Evolutionary conservation across 2,113 vertebrate genomes (phyloP).

Genomic region (Abramis brama): DNA sequence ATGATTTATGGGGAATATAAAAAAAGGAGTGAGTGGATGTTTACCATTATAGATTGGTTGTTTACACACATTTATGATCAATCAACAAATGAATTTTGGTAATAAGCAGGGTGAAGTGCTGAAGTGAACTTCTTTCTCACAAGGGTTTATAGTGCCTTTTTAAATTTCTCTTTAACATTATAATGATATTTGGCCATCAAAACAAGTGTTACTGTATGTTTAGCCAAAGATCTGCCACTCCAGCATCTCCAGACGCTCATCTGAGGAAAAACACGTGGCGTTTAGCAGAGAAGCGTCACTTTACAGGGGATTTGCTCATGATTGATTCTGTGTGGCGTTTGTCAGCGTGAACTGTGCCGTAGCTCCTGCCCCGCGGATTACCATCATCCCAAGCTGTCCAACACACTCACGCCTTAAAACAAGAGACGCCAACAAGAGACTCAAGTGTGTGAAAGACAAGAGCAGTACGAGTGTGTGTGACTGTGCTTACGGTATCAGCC

Average conservation of each 20-base stretch:
- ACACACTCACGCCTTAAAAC: constrained; percentile 27
- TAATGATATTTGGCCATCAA: background rate
- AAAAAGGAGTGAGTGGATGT: too few relatives aligned
- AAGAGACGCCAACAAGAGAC: background rate
- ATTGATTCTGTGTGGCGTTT: constrained; percentile 3
- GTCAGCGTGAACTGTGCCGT: background rate
- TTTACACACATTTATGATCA: too few relatives aligned
- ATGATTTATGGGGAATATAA: too few relatives aligned
- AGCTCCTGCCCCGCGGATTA: constrained; percentile 28
- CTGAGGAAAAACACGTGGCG: background rate
- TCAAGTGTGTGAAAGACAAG: too few relatives aligned
- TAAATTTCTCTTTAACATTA: background rate
- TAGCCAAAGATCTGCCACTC: background rate
- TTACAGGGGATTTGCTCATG: constrained; percentile 30
- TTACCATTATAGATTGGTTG: too few relatives aligned
- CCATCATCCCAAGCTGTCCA: constrained; percentile 28
- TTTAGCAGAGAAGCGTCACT: constrained; percentile 13
- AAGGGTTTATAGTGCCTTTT: too few relatives aligned
- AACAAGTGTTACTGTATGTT: background rate
- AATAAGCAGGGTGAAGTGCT: too few relatives aligned
- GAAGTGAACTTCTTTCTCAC: too few relatives aligned
- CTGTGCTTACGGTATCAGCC: background rate
- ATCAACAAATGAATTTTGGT: too few relatives aligned
- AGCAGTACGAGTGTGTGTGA: background rate
- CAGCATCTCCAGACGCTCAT: background rate